A percentile compares a stretch with the other conserved stretches of the same genome.
Evolutionary conservation across 2,888 invertebrate species (phyloP).

Genomic region (Pegoplata infirma): DNA sequence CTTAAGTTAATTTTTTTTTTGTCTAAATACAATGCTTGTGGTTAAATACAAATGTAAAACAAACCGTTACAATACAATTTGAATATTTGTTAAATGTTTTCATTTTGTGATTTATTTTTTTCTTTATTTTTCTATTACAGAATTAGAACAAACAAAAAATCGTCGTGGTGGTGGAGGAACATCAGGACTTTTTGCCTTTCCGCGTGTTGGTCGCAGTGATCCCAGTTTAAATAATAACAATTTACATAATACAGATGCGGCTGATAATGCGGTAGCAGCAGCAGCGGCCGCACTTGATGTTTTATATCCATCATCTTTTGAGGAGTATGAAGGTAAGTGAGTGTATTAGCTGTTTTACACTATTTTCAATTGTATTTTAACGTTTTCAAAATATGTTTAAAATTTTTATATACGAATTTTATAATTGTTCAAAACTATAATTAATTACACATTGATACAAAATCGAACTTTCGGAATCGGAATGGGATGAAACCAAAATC

Average conservation of each 20-base stretch:
- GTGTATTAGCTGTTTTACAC: not conserved
- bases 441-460: no score
- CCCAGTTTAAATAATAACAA: constrained; percentile 69
- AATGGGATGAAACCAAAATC: no score
- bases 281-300: constrained; percentile 68
- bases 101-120: not conserved
- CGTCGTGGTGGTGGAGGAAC: constrained; percentile 80
- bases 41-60: not conserved
- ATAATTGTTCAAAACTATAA: no score
- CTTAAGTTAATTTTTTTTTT: not conserved
- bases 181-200: constrained; percentile 81
- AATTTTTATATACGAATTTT: no score
- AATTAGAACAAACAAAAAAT: constrained; percentile 74
- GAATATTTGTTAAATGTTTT: constrained; percentile 5
- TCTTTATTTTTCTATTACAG: constrained; percentile 61
- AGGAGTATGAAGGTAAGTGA: constrained; percentile 79
- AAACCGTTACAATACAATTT: constrained; percentile 31
- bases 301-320: constrained; percentile 79
- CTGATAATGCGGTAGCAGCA: constrained; percentile 46
- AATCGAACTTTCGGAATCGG: no score
- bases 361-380: no score
- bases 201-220: constrained; percentile 81
- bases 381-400: no score
- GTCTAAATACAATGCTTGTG: not conserved
- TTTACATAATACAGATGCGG: constrained; percentile 66